A percentile compares a stretch with the other conserved stretches of the same genome.
Conservation (phyloP, 2,888 invertebrate genomes). For the Chloromyia formosa region DNA sequence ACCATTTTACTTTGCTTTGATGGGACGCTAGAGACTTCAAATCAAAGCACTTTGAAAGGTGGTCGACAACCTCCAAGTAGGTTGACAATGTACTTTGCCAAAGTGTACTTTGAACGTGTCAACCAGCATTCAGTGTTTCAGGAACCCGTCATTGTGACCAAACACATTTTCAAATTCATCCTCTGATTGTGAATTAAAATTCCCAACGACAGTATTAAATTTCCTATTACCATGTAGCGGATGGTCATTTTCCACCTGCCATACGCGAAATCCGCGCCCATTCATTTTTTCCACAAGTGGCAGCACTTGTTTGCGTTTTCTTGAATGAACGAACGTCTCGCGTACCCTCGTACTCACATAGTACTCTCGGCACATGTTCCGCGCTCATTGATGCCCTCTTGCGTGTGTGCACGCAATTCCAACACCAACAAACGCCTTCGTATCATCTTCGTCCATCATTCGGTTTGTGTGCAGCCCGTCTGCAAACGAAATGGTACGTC, state of each 20-base stretch:
- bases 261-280: neutral
- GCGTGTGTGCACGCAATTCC: no score
- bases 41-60: no score
- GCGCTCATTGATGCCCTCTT: no score
- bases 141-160: no score
- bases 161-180: neutral
- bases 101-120: no score
- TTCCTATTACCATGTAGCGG: neutral
- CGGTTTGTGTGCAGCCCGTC: neutral
- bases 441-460: neutral
- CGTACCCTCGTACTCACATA: no score
- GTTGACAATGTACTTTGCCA: no score
- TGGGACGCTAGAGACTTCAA: no score
- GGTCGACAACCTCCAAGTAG: no score
- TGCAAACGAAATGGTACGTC: no score
- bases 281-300: slow-evolving; percentile 4
- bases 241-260: slow-evolving; percentile 20
- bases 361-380: neutral
- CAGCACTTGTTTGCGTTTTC: slow-evolving; percentile 36
- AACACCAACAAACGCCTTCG: neutral
- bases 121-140: no score
- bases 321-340: slow-evolving; percentile 32
- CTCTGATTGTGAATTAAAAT: neutral
- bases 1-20: no score
- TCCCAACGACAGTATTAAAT: neutral